Evolutionary conservation across 2,888 invertebrate genomes (phyloP).

Genomic region (Entomobrya proxima): DNA sequence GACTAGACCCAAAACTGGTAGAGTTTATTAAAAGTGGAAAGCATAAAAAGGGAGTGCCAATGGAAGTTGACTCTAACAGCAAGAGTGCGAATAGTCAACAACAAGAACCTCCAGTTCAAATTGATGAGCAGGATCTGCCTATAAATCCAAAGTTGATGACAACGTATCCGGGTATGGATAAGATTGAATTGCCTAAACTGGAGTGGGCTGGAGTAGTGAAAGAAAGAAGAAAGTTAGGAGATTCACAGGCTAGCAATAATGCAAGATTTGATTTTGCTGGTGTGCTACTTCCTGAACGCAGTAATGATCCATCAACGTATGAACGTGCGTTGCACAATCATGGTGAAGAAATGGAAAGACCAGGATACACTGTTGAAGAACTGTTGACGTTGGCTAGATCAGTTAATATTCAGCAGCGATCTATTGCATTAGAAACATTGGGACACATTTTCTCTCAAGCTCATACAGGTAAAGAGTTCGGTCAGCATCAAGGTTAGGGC

Average conservation of each 20-base stretch:
- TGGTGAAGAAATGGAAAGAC: constrained; percentile 92
- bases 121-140: constrained; percentile 77
- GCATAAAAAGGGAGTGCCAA: constrained; percentile 24
- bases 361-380: constrained; percentile 94
- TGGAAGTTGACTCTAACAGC: constrained; percentile 19
- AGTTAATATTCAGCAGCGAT: constrained; percentile 88
- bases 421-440: constrained; percentile 87
- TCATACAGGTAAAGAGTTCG: constrained; percentile 67
- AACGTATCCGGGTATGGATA: constrained; percentile 90
- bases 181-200: constrained; percentile 90
- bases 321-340: constrained; percentile 90
- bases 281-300: constrained; percentile 18
- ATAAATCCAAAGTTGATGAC: constrained; percentile 80
- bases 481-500: not conserved
- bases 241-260: constrained; percentile 22
- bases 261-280: constrained; percentile 87
- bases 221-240: too few species aligned
- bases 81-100: too few species aligned
- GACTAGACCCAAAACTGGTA: constrained; percentile 83
- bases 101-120: not conserved
- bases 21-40: constrained; percentile 81
- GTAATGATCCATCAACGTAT: constrained; percentile 76
- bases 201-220: constrained; percentile 88
- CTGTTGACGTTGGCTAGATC: constrained; percentile 86
- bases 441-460: constrained; percentile 83